Evolutionary conservation across 2,113 vertebrate species (phyloP), one percentile per base, ranked within the genome.

Genomic region (Megalops atlanticus): DNA sequence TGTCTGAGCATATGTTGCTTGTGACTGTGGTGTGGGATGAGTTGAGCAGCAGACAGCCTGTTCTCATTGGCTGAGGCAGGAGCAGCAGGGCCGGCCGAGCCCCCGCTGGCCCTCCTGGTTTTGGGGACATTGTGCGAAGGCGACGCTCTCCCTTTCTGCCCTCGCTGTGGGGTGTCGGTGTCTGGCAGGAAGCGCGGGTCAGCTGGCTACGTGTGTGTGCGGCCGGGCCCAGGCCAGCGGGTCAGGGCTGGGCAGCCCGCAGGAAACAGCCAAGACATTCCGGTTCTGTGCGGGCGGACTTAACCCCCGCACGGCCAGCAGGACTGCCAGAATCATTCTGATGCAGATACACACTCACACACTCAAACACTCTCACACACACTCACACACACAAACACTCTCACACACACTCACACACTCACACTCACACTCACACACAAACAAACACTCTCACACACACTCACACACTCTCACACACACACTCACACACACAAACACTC

Each of bases 261-360:
- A 81, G 80, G 80, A 81, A 81, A 70, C 74, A 16, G 58, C 52
- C 40, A 74, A 81, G 80, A 77, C 80, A 49, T 68, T 76, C 74
- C 33, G 41, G 58, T 18, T 49, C 40, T 47, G 80, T 43, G 74
- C 41, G 64, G 58, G 35, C 74, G 39, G 40, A 81, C 31, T 76
- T 76, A 76, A 69, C 74, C 54, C 80, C 74, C 54, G 54, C 73
- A 45, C 21, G 10, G 38, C 80, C 79, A 39, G 41, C 43, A 10
- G 1, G 12, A 12, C 72, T 45, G 3, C 38, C 73, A 11, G 38
- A 11, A 38, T 27, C 43, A 4, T 11, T 12, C 41, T 8, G 11
- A 0, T 11, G 52, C 27, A 21, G 4, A 31, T 18, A 8, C 40
- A n/a, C 7, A 43, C 38, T 14, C 74, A 76, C 54, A 81, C 14